Percentiles rank a stretch among this genome's conserved stretches.
Conservation (phyloP, 2,797 vertebrate species). For the Danionella dracula region DNA sequence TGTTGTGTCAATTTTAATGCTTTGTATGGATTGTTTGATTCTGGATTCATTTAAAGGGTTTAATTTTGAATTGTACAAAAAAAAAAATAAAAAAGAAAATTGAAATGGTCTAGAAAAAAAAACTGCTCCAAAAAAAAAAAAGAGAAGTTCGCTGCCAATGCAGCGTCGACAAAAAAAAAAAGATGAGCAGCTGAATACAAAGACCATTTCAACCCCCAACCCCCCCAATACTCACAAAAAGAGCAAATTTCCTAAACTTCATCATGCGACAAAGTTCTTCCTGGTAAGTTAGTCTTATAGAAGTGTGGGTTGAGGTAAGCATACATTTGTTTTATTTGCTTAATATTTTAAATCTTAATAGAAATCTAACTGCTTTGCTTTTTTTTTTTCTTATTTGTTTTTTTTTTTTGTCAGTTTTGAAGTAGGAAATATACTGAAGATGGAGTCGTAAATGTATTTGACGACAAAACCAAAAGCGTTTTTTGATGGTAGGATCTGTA, state of each 20-base stretch:
- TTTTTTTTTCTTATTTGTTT: too few species aligned
- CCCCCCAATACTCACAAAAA: constrained; percentile 81
- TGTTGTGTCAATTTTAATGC: constrained; percentile 95
- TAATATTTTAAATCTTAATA: too few species aligned
- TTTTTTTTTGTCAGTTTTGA: too few species aligned
- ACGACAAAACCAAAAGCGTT: too few species aligned
- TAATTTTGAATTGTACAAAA: constrained; percentile 85
- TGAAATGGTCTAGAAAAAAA: constrained; percentile 89
- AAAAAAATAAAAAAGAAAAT: constrained; percentile 99
- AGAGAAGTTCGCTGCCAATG: constrained; percentile 62
- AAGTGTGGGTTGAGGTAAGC: too few species aligned
- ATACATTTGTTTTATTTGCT: too few species aligned
- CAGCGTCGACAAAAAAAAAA: constrained; percentile 57
- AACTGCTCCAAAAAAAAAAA: constrained; percentile 68
- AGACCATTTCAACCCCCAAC: constrained; percentile 78
- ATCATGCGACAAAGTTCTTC: background rate
- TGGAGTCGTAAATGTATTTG: too few species aligned
- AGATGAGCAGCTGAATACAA: constrained; percentile 50
- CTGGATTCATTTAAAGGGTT: constrained; percentile 75
- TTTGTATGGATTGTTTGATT: constrained; percentile 97
- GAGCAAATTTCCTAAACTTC: constrained; percentile 69
- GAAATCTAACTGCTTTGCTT: too few species aligned
- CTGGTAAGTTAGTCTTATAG: background rate
- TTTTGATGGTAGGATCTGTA: too few species aligned
- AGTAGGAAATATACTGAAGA: too few species aligned